phyloP scores from a whole-genome alignment of 2,888 invertebrate genomes.

The Chydorus sphaericus region DNA sequence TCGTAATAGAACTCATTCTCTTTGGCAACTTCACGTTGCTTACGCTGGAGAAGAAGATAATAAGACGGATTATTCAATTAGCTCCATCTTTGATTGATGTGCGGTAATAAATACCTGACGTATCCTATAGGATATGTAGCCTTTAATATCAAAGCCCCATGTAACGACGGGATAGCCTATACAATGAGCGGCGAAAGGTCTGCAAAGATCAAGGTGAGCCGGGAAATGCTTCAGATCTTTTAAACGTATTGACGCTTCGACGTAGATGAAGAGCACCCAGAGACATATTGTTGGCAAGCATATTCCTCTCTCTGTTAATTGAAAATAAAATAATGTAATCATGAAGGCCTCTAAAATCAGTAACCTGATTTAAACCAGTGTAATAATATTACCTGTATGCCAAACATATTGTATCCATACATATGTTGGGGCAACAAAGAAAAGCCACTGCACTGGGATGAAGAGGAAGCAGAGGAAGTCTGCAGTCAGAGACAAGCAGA shows the following conservation, averaged over 20 bases:
- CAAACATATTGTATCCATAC: conserved; percentile 98
- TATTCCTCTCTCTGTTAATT: conserved; percentile 62
- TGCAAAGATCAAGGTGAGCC: conserved; percentile 73
- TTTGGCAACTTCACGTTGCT: conserved; percentile 82
- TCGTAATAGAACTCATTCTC: conserved; percentile 92
- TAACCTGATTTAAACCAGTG: neutral
- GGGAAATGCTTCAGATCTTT: conserved; percentile 68
- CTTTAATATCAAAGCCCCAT: conserved; percentile 88
- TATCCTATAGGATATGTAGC: conserved; percentile 78
- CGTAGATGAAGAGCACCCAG: conserved; percentile 86
- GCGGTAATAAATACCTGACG: conserved; percentile 41
- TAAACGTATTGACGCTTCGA: conserved; percentile 79
- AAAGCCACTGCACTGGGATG: conserved; percentile 94
- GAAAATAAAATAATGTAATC: neutral
- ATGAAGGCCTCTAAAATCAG: neutral
- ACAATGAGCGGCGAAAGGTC: conserved; percentile 94
- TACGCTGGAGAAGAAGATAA: conserved; percentile 41
- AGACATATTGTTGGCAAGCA: conserved; percentile 86
- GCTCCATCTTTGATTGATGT: neutral
- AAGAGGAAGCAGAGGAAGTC: conserved; percentile 98
- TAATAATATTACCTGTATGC: conserved; percentile 63
- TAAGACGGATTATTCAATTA: neutral
- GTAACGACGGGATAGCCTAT: conserved; percentile 90
- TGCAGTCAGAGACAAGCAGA: conserved; percentile 91
- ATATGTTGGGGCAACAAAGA: conserved; percentile 95